A percentile compares a stretch with the other conserved stretches of the same genome.
These are phyloP conservation scores for Nipponacmea schrenckii DNA, from an alignment of 2,888 invertebrate genomes.

Conservation along the genomic window DNA sequence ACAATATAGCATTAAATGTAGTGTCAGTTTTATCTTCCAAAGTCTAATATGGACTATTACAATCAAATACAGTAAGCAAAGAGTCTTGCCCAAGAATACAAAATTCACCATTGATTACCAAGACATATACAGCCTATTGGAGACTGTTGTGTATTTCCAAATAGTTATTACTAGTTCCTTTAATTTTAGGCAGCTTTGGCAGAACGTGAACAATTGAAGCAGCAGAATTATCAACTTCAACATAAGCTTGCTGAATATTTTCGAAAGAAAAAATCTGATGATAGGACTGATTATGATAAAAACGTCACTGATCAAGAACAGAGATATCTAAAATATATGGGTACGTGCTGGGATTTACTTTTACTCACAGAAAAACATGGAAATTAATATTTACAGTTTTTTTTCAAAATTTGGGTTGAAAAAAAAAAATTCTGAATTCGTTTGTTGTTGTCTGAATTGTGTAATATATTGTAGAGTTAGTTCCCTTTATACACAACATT, in stretches of 20 bases:
- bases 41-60: too few species aligned
- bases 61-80: too few species aligned
- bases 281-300: conserved; percentile 63
- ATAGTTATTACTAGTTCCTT: too few species aligned
- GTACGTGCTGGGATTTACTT: conserved; percentile 38
- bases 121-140: too few species aligned
- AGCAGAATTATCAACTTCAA: conserved; percentile 64
- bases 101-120: too few species aligned
- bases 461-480: not conserved
- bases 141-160: too few species aligned
- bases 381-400: too few species aligned
- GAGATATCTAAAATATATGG: conserved; percentile 67
- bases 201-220: conserved; percentile 61
- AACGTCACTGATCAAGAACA: conserved; percentile 67
- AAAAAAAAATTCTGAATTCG: not conserved
- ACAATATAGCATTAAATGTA: too few species aligned
- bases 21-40: too few species aligned
- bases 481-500: not conserved
- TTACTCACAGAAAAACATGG: too few species aligned
- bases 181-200: conserved; percentile 48
- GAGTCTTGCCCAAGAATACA: too few species aligned
- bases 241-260: conserved; percentile 67
- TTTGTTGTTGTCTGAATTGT: not conserved
- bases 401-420: too few species aligned
- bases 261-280: conserved; percentile 66